These are phyloP conservation scores for Dryobota labecula DNA, from an alignment of 2,888 invertebrate genomes.

Conservation along the genomic window DNA sequence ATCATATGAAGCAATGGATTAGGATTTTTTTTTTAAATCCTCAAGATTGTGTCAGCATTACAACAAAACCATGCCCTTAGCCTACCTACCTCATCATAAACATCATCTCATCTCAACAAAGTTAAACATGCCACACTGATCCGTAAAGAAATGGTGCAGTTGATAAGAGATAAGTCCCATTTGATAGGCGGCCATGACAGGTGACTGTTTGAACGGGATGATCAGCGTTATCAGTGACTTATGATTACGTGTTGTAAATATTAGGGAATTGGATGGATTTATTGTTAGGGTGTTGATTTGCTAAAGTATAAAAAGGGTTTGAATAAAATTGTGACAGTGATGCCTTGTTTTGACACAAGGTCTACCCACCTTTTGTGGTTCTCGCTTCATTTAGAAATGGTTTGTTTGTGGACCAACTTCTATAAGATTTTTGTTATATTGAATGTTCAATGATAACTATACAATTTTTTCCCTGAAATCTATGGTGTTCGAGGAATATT, in stretches of 20 bases:
- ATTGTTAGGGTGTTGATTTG: constrained; percentile 32
- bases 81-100: constrained; percentile 38
- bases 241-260: constrained; percentile 56
- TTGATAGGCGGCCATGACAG: constrained; percentile 61
- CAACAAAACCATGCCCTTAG: constrained; percentile 5
- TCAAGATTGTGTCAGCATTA: background rate
- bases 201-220: constrained; percentile 59
- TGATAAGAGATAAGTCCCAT: constrained; percentile 58
- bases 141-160: constrained; percentile 61
- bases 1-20: background rate
- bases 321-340: background rate
- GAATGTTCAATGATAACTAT: background rate
- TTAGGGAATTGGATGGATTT: constrained; percentile 44
- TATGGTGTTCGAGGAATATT: background rate
- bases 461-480: background rate
- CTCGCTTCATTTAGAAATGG: background rate
- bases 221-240: constrained; percentile 58
- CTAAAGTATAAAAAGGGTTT: constrained; percentile 9
- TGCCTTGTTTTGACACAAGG: background rate
- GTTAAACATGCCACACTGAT: constrained; percentile 60
- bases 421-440: background rate
- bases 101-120: constrained; percentile 46
- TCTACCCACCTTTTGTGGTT: background rate
- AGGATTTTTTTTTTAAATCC: background rate
- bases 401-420: too few species aligned